Percentiles rank a stretch among this genome's conserved stretches.
These are phyloP conservation scores for Acrocephalus arundinaceus DNA, from an alignment of 2,113 vertebrate genomes.

Conservation along the genomic window DNA sequence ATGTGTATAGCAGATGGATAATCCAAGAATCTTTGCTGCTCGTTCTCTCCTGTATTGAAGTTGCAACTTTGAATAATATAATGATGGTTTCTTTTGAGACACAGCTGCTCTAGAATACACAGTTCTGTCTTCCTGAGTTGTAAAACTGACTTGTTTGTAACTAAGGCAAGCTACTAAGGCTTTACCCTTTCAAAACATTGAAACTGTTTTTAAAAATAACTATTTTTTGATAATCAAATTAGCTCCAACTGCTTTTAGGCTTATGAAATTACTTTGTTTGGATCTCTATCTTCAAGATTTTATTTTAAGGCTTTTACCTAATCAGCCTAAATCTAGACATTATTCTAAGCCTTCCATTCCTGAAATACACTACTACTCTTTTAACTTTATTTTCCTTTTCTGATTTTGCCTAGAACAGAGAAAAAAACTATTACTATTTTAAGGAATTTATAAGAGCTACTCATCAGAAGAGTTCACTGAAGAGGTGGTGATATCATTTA, in stretches of 20 bases:
- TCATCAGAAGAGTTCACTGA: background rate
- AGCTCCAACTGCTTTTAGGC: background rate
- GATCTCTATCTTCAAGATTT: background rate
- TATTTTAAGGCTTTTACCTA: background rate
- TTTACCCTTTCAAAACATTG: background rate
- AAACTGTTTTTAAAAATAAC: background rate
- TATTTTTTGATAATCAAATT: background rate
- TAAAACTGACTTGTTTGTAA: background rate
- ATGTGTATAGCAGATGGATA: background rate
- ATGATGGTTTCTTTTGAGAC: background rate
- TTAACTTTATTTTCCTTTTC: background rate
- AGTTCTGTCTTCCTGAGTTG: background rate
- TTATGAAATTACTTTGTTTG: background rate
- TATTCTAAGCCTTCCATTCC: background rate
- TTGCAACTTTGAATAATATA: background rate
- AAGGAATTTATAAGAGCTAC: background rate
- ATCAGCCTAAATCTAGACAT: background rate
- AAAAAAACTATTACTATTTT: background rate
- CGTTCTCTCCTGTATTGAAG: background rate
- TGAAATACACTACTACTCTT: background rate
- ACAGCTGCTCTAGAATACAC: background rate
- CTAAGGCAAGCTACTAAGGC: background rate
- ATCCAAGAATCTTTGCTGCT: background rate
- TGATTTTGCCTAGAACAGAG: background rate
- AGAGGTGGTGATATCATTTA: background rate